These are phyloP conservation scores for Acanthopleura granulata DNA, from an alignment of 2,888 invertebrate species.

Conservation along the genomic window DNA sequence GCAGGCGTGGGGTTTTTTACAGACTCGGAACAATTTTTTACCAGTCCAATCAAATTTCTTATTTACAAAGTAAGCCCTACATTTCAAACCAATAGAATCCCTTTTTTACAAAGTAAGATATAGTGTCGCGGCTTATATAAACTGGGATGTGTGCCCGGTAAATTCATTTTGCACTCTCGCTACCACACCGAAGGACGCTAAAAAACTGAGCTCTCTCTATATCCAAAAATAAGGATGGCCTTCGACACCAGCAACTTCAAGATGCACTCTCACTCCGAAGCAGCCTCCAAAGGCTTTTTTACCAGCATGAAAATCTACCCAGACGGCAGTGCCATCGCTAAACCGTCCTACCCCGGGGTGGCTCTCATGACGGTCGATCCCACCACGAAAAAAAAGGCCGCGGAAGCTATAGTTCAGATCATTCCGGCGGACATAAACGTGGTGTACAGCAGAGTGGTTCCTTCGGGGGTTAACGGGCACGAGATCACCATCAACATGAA, in stretches of 20 bases:
- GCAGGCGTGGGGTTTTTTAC: too few relatives aligned
- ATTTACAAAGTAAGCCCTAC: too few relatives aligned
- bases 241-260: not conserved
- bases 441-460: not conserved
- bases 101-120: too few relatives aligned
- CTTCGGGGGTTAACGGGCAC: not conserved
- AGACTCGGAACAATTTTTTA: too few relatives aligned
- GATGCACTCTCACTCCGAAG: not conserved
- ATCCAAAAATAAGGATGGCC: not conserved
- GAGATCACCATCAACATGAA: slow-evolving; percentile 4
- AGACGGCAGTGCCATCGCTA: not conserved
- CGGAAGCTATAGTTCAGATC: not conserved
- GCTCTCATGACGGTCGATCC: not conserved
- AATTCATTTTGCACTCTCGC: too few relatives aligned
- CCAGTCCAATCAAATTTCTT: too few relatives aligned
- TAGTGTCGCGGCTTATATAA: too few relatives aligned
- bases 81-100: too few relatives aligned
- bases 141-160: not conserved
- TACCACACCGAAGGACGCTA: too few relatives aligned
- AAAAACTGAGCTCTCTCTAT: too few relatives aligned
- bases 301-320: not conserved
- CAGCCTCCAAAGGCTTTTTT: not conserved
- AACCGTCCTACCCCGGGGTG: not conserved
- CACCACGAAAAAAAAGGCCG: not conserved
- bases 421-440: not conserved